phyloP scores from a whole-genome alignment of 2,797 vertebrate species.

The Sebastes iracundus region DNA sequence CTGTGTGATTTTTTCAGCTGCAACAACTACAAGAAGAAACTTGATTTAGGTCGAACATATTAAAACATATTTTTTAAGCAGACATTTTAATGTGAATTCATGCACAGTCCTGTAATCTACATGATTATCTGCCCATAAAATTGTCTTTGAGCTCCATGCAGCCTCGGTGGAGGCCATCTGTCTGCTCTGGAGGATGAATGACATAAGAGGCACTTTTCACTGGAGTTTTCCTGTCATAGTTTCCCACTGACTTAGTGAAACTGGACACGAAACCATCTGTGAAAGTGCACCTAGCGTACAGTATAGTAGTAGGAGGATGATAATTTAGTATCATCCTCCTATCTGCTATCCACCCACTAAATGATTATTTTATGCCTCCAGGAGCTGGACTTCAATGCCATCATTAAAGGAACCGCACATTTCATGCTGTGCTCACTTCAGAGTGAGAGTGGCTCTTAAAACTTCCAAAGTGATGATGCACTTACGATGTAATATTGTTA shows the following conservation, averaged over 20 bases:
- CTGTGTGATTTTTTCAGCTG: conserved; percentile 7
- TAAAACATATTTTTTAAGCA: not conserved
- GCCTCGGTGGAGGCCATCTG: conserved; percentile 24
- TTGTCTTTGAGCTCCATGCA: conserved; percentile 17
- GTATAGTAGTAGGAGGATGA: conserved; percentile 51
- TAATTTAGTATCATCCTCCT: conserved; percentile 55
- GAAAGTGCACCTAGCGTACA: conserved; percentile 21
- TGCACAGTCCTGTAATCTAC: not conserved
- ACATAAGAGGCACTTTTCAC: conserved; percentile 28
- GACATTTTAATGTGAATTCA: conserved; percentile 5
- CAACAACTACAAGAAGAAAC: not conserved
- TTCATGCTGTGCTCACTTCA: conserved; percentile 35
- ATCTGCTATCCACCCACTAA: conserved; percentile 61
- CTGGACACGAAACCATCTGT: conserved; percentile 39
- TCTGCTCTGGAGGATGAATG: conserved; percentile 16
- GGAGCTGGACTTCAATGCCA: conserved; percentile 49
- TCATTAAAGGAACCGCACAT: conserved; percentile 48
- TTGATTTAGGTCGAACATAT: not conserved
- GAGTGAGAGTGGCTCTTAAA: conserved; percentile 56
- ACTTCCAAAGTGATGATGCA: conserved; percentile 22
- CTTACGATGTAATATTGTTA: conserved; percentile 19
- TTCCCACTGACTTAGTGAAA: conserved; percentile 39
- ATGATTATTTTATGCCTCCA: conserved; percentile 56
- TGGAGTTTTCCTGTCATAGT: conserved; percentile 33
- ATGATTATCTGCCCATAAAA: conserved; percentile 36